These are phyloP conservation scores for Uloborus plumipes DNA, from an alignment of 2,888 invertebrate genomes.

Conservation along the genomic window DNA sequence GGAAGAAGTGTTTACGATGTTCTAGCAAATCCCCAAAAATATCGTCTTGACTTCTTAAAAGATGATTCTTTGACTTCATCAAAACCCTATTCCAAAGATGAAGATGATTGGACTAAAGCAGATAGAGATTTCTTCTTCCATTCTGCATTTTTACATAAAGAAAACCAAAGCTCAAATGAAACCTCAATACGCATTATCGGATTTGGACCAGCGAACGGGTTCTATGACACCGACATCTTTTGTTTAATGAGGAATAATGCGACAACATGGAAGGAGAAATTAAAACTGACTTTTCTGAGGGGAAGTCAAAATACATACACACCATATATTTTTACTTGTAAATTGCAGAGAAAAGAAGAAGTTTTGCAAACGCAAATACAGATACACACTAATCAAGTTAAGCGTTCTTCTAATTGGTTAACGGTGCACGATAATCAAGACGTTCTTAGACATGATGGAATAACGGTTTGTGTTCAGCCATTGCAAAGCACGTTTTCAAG, in stretches of 20 bases:
- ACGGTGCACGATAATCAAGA: not conserved
- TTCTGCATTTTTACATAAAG: slow-evolving; percentile 12
- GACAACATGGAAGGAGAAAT: slow-evolving; percentile 6
- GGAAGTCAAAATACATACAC: too few species aligned
- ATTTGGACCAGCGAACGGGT: not conserved
- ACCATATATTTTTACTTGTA: too few species aligned
- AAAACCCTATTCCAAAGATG: not conserved
- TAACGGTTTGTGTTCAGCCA: slow-evolving; percentile 9
- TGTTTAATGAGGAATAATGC: slow-evolving; percentile 11
- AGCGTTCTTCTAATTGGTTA: not conserved
- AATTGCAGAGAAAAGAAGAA: too few species aligned
- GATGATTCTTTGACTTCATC: not conserved
- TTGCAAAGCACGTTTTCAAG: not conserved
- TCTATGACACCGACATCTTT: not conserved
- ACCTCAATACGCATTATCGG: slow-evolving; percentile 7
- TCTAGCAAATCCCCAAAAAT: slow-evolving; percentile 16
- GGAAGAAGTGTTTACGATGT: not conserved
- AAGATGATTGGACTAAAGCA: slow-evolving; percentile 10
- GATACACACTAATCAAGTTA: too few species aligned
- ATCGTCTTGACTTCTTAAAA: not conserved
- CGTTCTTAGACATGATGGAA: not conserved
- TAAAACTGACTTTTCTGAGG: too few species aligned
- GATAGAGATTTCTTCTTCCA: not conserved
- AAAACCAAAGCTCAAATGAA: not conserved
- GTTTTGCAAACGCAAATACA: too few species aligned